A percentile compares a stretch with the other conserved stretches of the same genome.
These are phyloP conservation scores for Pherbina coryleti DNA, from an alignment of 2,888 invertebrate species.

Conservation along the genomic window DNA sequence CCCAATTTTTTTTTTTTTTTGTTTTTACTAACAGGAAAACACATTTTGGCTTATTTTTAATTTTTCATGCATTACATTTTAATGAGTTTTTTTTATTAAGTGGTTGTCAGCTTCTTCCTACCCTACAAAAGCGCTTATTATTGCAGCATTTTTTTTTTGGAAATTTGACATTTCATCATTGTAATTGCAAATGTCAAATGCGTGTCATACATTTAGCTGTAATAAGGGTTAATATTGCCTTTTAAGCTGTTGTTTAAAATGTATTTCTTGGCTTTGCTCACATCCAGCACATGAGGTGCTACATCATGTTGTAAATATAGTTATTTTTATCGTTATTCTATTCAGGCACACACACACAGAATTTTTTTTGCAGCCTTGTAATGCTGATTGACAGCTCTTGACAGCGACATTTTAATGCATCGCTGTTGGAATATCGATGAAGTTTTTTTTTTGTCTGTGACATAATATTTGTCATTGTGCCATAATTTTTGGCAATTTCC, in stretches of 20 bases:
- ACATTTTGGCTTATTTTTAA: too few species aligned
- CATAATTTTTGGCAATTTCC: neutral
- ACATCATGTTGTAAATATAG: neutral
- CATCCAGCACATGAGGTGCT: neutral
- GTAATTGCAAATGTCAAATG: constrained; percentile 43
- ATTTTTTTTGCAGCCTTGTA: constrained; percentile 17
- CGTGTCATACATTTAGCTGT: constrained; percentile 42
- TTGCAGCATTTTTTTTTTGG: neutral
- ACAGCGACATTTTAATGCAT: constrained; percentile 23
- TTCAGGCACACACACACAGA: neutral
- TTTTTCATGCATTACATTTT: too few species aligned
- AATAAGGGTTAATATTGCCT: constrained; percentile 45
- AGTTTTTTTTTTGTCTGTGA: neutral
- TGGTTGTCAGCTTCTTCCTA: too few species aligned
- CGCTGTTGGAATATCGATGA: neutral
- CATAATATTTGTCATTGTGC: neutral
- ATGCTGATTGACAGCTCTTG: constrained; percentile 35
- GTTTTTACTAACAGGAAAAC: too few species aligned
- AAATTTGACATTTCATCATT: neutral
- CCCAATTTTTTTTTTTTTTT: too few species aligned
- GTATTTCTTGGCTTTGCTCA: neutral
- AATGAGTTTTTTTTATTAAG: too few species aligned
- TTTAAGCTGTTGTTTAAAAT: neutral
- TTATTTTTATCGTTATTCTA: neutral
- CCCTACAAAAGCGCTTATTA: too few species aligned